Evolutionary conservation across 2,113 vertebrate species (phyloP), one percentile per base, ranked within the genome.

Genomic region (Mustela lutreola): DNA sequence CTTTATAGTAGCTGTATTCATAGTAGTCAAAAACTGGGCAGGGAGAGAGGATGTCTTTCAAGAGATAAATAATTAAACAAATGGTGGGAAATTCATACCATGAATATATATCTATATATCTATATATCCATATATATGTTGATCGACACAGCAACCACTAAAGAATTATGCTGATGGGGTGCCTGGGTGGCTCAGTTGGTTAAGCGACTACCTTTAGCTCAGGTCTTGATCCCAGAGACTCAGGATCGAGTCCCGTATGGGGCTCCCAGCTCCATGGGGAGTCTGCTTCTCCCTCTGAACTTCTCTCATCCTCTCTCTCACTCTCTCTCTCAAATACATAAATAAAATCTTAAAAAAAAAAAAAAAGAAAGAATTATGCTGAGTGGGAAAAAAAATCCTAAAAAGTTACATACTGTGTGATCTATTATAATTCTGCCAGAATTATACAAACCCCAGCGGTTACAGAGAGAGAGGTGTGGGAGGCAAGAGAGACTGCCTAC

Each of bases 61-160:
- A 88, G 45, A 91, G 70, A 75, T 33, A 31, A 95, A 80, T 73
- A 33, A 95, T 80, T 88, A 65, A 93, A 70, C 63, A 80, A 63
- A 83, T 9, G 2, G 36, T 60, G 14, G 22, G 18, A 67, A 85
- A 50, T 36, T 48, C 11, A 42, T 31, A 28, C 19, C 28, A 18
- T 2, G 15, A 12, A 65, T 4, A 53, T 53, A 53, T 53, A 53
- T 19, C 19, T 19, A 19, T 19, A 56, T 7, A 56, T 7, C 10
- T 4, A 58, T 14, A 58, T 4, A 65, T 15, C 76, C 9, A 22
- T 42, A 31, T 42, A 31, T 9, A 5, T 63, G 28, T 31, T 10
- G 4, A 15, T 56, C 70, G 1, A 5, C 4, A 1, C 10, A 65
- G 18, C 18, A 71, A 28, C 21, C 45, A 21, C 33, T 7, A 36